These are phyloP conservation scores for Sylvia borin DNA, from an alignment of 2,797 vertebrate species.

Conservation along the genomic window DNA sequence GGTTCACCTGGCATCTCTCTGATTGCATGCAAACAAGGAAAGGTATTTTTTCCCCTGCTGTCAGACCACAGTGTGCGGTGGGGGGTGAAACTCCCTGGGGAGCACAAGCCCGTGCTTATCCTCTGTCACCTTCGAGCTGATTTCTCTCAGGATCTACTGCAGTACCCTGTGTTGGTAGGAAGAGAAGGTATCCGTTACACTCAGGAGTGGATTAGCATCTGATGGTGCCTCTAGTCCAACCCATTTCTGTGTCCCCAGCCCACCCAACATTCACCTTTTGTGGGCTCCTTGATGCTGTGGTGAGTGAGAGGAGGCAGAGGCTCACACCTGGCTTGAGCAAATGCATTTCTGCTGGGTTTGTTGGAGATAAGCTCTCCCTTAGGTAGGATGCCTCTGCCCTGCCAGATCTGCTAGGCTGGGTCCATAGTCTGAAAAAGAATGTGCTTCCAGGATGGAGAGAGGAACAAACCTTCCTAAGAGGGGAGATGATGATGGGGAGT, in stretches of 20 bases:
- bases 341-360: background rate
- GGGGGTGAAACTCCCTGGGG: background rate
- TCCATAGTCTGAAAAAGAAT: accelerated
- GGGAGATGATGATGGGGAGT: background rate
- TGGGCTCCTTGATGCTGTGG: background rate
- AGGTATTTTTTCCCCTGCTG: background rate
- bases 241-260: background rate
- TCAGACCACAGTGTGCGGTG: background rate
- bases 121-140: background rate
- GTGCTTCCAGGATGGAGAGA: background rate
- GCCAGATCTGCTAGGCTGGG: background rate
- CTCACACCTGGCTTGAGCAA: background rate
- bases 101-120: background rate
- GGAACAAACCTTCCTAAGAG: background rate
- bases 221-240: background rate
- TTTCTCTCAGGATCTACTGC: background rate
- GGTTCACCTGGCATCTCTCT: background rate
- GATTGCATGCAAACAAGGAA: accelerated
- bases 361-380: background rate
- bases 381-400: background rate
- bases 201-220: background rate
- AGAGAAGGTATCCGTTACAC: background rate
- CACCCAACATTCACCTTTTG: background rate
- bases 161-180: background rate
- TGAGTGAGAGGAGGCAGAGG: background rate